Conservation (phyloP, 1,140 invertebrate species). For the Dryas iulia region DNA sequence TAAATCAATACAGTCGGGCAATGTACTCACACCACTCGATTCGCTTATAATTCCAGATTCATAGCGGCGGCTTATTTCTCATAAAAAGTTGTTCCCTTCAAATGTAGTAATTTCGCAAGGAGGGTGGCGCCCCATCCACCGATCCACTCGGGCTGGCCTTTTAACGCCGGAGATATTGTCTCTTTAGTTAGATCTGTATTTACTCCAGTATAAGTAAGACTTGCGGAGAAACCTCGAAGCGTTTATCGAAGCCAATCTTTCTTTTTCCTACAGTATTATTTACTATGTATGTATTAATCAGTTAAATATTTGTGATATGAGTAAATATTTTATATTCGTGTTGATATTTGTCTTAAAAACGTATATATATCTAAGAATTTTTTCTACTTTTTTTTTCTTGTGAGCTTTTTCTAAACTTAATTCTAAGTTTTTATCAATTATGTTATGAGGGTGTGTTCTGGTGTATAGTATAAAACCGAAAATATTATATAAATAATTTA, state of each 20-base stretch:
- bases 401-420: no score
- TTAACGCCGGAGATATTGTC: constrained; percentile 78
- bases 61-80: constrained; percentile 77
- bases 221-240: constrained; percentile 40
- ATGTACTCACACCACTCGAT: constrained; percentile 58
- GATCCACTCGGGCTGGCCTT: constrained; percentile 66
- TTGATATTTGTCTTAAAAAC: no score
- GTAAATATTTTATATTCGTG: no score
- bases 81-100: constrained; percentile 80
- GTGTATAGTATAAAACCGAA: no score
- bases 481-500: no score
- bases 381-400: no score
- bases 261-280: not conserved
- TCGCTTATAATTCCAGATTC: constrained; percentile 78
- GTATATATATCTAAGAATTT: no score
- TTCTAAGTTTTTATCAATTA: no score
- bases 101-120: constrained; percentile 78
- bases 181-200: constrained; percentile 77
- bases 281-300: not conserved
- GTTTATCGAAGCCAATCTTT: not conserved
- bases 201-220: constrained; percentile 60
- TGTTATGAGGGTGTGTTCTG: no score
- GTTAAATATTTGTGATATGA: not conserved
- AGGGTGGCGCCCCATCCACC: constrained; percentile 52
- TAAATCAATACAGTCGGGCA: constrained; percentile 47